Percentiles rank a stretch among this genome's conserved stretches.
phyloP scores from a whole-genome alignment of 2,797 vertebrate genomes.

The Alcedo atthis region DNA sequence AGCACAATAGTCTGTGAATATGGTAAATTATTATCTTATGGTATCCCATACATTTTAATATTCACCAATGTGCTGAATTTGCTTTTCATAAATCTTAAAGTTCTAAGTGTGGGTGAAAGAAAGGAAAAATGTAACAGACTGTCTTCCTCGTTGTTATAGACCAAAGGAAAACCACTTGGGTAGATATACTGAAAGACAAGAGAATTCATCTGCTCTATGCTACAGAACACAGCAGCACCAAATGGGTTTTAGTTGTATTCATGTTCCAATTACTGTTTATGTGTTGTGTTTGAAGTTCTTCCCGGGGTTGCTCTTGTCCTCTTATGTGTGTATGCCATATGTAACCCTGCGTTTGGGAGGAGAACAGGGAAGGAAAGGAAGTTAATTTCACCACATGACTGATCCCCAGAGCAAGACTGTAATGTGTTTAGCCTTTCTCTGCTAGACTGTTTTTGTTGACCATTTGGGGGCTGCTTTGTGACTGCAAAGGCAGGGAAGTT shows the following conservation, averaged over 20 bases:
- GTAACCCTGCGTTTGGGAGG: background rate
- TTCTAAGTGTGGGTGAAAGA: background rate
- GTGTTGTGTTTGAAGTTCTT: background rate
- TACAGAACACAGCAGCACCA: background rate
- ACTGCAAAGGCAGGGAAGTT: background rate
- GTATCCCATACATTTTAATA: background rate
- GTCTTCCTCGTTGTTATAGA: background rate
- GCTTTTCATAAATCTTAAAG: background rate
- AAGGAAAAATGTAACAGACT: background rate
- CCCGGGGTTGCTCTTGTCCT: background rate
- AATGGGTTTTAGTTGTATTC: background rate
- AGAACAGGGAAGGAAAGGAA: background rate
- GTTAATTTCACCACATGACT: background rate
- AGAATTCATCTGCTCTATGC: background rate
- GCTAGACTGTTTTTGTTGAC: background rate
- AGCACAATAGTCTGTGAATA: background rate
- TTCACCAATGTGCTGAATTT: background rate
- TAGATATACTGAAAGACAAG: background rate
- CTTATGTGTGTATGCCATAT: background rate
- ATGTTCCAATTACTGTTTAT: background rate
- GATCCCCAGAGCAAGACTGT: background rate
- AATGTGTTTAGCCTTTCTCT: background rate
- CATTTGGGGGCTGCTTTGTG: background rate
- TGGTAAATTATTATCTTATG: background rate
- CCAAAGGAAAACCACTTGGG: background rate